phyloP scores from a whole-genome alignment of 2,888 invertebrate species.

The Pimpla rufipes region DNA sequence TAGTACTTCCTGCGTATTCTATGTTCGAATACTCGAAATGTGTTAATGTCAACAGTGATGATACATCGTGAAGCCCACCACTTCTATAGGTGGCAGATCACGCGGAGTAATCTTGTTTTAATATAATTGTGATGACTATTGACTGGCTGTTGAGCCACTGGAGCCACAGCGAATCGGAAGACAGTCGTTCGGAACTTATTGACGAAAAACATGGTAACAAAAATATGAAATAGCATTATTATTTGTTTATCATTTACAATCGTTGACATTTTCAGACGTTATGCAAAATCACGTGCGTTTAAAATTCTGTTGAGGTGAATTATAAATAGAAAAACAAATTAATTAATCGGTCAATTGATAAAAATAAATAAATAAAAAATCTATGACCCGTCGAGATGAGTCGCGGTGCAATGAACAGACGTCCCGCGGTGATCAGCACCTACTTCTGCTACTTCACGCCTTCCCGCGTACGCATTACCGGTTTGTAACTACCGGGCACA shows the following conservation, averaged over 20 bases:
- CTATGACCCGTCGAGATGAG: background rate
- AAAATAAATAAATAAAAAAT: background rate
- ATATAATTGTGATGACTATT: no score
- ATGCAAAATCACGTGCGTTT: background rate
- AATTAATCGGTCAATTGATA: background rate
- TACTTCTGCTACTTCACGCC: background rate
- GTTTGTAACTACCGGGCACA: slow-evolving; percentile 15
- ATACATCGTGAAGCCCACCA: background rate
- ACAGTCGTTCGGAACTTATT: no score
- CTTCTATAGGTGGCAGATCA: no score
- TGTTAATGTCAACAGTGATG: background rate
- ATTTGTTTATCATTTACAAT: no score
- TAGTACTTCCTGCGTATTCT: slow-evolving; percentile 12
- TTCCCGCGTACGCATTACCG: slow-evolving; percentile 9
- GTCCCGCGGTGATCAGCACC: background rate
- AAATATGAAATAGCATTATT: no score
- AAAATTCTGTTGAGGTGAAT: background rate
- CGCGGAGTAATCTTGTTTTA: no score
- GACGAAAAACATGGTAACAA: no score
- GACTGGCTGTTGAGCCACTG: no score
- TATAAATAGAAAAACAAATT: background rate
- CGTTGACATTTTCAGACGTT: background rate
- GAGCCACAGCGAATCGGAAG: no score
- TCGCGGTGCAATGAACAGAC: background rate
- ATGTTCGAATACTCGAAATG: slow-evolving; percentile 17